phyloP scores from a whole-genome alignment of 2,113 vertebrate species.

The Channa maculata region DNA sequence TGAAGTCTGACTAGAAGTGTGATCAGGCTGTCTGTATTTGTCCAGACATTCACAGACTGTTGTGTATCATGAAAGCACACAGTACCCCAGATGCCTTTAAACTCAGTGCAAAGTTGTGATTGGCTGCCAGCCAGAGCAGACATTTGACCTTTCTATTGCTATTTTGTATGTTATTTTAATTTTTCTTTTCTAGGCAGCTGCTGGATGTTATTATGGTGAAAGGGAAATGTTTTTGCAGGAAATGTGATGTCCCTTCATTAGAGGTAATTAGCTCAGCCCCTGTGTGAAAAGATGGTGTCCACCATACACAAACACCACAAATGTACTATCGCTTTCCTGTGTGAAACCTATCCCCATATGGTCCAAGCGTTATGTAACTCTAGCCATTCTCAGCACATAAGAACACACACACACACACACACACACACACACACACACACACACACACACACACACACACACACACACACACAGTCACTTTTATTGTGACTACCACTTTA shows the following conservation, averaged over 20 bases:
- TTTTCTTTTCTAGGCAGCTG: background rate
- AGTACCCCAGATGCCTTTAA: slow-evolving; percentile 13
- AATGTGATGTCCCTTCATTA: background rate
- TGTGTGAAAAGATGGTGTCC: background rate
- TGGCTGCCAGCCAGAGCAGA: slow-evolving; percentile 15
- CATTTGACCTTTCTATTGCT: slow-evolving; percentile 25
- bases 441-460: too few relatives aligned
- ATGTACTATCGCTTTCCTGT: background rate
- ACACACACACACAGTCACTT: too few relatives aligned
- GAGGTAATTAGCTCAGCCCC: slow-evolving; percentile 9
- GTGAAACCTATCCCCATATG: slow-evolving; percentile 19
- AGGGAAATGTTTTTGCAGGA: background rate
- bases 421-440: too few relatives aligned
- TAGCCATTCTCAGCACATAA: too few relatives aligned
- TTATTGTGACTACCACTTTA: too few relatives aligned
- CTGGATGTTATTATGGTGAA: background rate
- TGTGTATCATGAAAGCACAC: slow-evolving; percentile 11
- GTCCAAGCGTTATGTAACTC: slow-evolving; percentile 21
- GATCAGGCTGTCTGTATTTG: slow-evolving; percentile 28
- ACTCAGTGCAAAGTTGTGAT: background rate
- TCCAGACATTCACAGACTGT: slow-evolving; percentile 5
- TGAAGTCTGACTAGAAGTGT: slow-evolving; percentile 10
- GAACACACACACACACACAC: too few relatives aligned
- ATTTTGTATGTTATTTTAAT: slow-evolving; percentile 12
- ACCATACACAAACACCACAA: background rate